Evolutionary conservation across 64 coral and sea anemone genomes (phyloP).

Genomic region (Stichodactyla helianthus): DNA sequence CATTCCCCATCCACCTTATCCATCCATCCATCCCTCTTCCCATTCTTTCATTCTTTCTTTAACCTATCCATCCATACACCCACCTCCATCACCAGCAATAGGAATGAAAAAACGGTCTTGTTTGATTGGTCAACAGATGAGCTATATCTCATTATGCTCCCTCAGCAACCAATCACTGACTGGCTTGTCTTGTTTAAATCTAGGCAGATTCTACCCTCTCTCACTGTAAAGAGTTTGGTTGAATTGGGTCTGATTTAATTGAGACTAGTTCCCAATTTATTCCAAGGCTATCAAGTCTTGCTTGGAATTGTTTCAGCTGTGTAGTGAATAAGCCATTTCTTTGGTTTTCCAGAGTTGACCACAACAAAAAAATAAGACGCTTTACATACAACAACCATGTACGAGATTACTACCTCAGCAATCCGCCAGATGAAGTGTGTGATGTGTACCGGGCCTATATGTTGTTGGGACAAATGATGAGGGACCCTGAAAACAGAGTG

Average conservation of each 20-base stretch:
- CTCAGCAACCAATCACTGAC: too few species aligned
- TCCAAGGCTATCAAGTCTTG: not conserved
- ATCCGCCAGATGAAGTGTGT: constrained; percentile 42
- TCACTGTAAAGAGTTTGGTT: too few species aligned
- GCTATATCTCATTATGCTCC: too few species aligned
- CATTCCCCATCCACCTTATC: not conserved
- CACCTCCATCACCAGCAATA: not conserved
- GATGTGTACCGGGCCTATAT: constrained; percentile 61
- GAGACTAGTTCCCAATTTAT: too few species aligned
- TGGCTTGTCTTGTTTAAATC: too few species aligned
- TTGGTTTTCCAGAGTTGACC: constrained; percentile 50
- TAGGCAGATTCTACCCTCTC: too few species aligned
- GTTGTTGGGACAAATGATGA: constrained; percentile 46
- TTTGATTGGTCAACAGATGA: too few species aligned
- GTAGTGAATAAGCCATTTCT: not conserved
- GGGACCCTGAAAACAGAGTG: constrained; percentile 60
- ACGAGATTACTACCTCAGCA: constrained; percentile 46
- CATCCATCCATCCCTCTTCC: too few species aligned
- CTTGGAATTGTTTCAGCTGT: not conserved
- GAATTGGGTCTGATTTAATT: too few species aligned
- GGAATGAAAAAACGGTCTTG: too few species aligned
- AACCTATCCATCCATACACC: not conserved
- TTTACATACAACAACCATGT: constrained; percentile 82
- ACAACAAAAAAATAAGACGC: constrained; percentile 36
- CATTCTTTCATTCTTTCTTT: not conserved